A percentile compares a stretch with the other conserved stretches of the same genome.
phyloP scores from a whole-genome alignment of 2,888 invertebrate genomes.

The Brassicogethes aeneus region DNA sequence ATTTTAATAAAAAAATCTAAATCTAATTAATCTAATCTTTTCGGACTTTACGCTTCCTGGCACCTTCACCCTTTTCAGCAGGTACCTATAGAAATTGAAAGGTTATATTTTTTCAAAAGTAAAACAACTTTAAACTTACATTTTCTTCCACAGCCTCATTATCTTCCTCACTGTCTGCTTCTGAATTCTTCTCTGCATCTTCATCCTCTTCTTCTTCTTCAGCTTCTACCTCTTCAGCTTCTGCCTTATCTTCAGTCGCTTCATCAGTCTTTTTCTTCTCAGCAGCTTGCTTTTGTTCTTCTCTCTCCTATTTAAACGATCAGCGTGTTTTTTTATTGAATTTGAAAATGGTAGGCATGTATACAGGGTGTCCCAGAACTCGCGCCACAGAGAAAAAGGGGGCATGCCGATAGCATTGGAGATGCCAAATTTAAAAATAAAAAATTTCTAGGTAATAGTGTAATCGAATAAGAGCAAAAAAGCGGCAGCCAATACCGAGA shows the following conservation, averaged over 20 bases:
- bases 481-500: too few relatives aligned
- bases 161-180: slow-evolving; percentile 29
- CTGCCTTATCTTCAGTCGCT: slow-evolving; percentile 51
- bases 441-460: too few relatives aligned
- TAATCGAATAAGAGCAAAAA: too few relatives aligned
- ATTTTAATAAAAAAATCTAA: not conserved
- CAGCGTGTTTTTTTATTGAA: not conserved
- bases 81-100: slow-evolving; percentile 10
- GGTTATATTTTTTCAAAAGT: slow-evolving; percentile 7
- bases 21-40: slow-evolving; percentile 26
- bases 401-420: too few relatives aligned
- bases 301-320: slow-evolving; percentile 40
- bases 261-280: slow-evolving; percentile 68
- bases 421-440: too few relatives aligned
- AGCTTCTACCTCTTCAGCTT: slow-evolving; percentile 32
- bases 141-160: slow-evolving; percentile 23
- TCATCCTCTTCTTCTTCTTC: slow-evolving; percentile 35
- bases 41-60: slow-evolving; percentile 36
- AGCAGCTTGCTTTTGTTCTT: slow-evolving; percentile 41
- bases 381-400: too few relatives aligned
- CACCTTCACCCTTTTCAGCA: slow-evolving; percentile 24
- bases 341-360: too few relatives aligned
- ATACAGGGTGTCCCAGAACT: too few relatives aligned
- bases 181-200: slow-evolving; percentile 30
- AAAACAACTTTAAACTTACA: not conserved